These are phyloP conservation scores for Megaceryle torquata DNA, from an alignment of 2,113 vertebrate species.

Conservation along the genomic window DNA sequence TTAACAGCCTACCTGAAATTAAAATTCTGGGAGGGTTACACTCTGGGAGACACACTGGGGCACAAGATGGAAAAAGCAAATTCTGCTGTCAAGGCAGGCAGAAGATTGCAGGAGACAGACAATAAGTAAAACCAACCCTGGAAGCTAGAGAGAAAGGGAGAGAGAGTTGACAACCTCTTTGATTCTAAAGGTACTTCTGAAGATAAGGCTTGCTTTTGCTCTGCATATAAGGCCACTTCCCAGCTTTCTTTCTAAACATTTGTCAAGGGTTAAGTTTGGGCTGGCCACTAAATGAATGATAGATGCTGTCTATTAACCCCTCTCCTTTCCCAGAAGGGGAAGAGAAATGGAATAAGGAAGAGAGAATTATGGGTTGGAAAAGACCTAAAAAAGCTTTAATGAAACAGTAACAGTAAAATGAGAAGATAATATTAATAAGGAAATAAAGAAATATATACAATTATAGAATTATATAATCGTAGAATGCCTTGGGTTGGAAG, in stretches of 20 bases:
- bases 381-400: too few relatives aligned
- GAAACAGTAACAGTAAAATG: too few relatives aligned
- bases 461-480: too few relatives aligned
- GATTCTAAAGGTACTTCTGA: not conserved
- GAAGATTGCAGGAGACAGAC: not conserved
- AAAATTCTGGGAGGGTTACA: not conserved
- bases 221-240: not conserved
- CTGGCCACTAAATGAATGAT: not conserved
- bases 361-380: too few relatives aligned
- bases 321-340: too few relatives aligned
- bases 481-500: too few relatives aligned
- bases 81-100: not conserved
- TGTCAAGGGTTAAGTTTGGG: not conserved
- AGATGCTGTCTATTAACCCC: too few relatives aligned
- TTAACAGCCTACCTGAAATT: not conserved
- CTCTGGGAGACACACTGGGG: not conserved
- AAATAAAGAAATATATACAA: too few relatives aligned
- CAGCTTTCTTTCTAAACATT: not conserved
- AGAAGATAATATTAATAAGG: too few relatives aligned
- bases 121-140: not conserved
- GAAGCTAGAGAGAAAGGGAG: not conserved
- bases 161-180: not conserved
- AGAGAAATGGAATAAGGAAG: too few relatives aligned
- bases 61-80: not conserved
- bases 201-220: not conserved